Percentiles rank a stretch among this genome's conserved stretches.
Conservation (phyloP, 2,113 vertebrate genomes). For the Ciconia stormi region DNA sequence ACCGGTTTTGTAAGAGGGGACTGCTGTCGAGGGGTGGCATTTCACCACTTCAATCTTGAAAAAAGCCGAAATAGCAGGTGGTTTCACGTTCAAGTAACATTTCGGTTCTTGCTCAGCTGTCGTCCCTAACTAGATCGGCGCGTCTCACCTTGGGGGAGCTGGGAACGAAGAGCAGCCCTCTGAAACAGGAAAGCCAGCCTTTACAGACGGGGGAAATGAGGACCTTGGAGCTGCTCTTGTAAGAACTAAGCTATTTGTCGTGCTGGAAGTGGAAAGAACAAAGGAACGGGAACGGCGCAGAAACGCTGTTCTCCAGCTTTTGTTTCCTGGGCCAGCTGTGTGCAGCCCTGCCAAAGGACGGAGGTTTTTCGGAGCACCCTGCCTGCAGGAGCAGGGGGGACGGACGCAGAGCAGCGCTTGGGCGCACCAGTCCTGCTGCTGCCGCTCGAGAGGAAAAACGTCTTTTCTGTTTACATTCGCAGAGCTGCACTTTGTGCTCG, state of each 20-base stretch:
- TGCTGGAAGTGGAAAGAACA: background rate
- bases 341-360: background rate
- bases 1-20: background rate
- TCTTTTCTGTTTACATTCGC: background rate
- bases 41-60: background rate
- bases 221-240: background rate
- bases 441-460: background rate
- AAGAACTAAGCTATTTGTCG: background rate
- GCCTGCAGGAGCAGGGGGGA: background rate
- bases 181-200: background rate
- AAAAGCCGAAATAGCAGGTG: background rate
- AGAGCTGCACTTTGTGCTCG: background rate
- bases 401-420: background rate
- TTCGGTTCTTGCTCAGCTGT: background rate
- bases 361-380: background rate
- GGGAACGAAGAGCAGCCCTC: background rate
- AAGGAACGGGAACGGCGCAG: background rate
- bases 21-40: background rate
- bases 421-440: background rate
- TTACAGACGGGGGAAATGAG: background rate
- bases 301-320: background rate
- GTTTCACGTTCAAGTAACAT: background rate
- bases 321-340: background rate
- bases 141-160: background rate
- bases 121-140: background rate